Base-by-base conservation (phyloP, 1,140 invertebrate genomes). In the Conopomorpha cramerella region DNA sequence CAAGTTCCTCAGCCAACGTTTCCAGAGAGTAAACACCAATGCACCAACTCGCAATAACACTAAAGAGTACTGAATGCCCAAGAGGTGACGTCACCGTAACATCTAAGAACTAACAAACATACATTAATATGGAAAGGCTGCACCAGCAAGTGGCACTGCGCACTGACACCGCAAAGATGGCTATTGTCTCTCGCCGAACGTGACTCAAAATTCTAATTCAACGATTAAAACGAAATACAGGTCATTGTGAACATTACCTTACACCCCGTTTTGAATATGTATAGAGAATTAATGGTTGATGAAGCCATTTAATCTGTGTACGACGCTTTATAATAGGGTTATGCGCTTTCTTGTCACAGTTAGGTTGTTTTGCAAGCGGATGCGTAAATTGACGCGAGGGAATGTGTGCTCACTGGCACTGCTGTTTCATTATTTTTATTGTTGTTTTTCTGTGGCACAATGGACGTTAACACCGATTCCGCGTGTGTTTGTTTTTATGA, bases 231-330 rank as follows among this genome's bases (percentile, higher is more conserved):
- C 56, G 63, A 62, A 76, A 76, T 76, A 65, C 71, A 64, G 71
- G 71, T 76, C 71, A 76, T 73, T 70, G 68, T 51, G 49, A 52
- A 62, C 71, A 72, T 76, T 76, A 76, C 66, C 46, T 51, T 42
- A 52, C 38, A 23, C 62, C 58, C 67, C 66, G 67, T 71, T 76
- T 76, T 76, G 71, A 76, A 76, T 76, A 72, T 71, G 71, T 76
- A 76, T 72, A 76, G 71, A 72, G 68, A 64, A 72, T 76, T 76
- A 76, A 72, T 76, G 71, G 66, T 72, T 74, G 62, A 64, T 67
- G 49, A 64, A 55, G 46, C 49, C 45, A 50, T 49, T 68, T 66
- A 72, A 68, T 71, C 72, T 76, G 70, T 65, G 60, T 8, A 15
- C 62, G 55, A 63, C 65, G 56, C n/a, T 66, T 70, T 68, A 61